Evolutionary conservation across 1,140 invertebrate genomes (phyloP), one percentile per base, ranked within the genome.

Genomic region (Acromyrmex charruanus): DNA sequence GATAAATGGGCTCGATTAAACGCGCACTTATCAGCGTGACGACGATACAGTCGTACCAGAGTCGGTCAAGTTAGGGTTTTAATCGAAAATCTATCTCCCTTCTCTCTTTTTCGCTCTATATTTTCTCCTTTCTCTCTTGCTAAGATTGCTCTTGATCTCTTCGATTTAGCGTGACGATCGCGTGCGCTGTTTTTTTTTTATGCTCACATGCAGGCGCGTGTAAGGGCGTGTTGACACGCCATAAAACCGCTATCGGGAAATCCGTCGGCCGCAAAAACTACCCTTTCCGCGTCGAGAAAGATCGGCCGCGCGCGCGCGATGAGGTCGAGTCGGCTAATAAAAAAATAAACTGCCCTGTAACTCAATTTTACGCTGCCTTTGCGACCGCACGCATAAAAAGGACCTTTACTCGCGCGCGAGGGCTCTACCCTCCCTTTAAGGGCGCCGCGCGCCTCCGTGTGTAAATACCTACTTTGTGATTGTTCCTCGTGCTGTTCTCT

Each of bases 231-330:
- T 95, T 95, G 94, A 95, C 94, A 95, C 93, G 94, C 93, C 92
- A 95, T 95, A 95, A 95, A 95, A 94, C 92, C 91, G 91, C 93
- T 94, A 95, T 95, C 94, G 94, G 93, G 90, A 95, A 95, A 95
- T 94, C 93, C 94, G 91, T 90, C 92, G 92, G 92, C 94, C 94
- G 90, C 94, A 94, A 95, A 95, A 94, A 94, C 92, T 92, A 92
- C 92, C 92, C 93, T 92, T 93, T 85, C 75, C 92, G 80, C 88
- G 58, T 90, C 88, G 87, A 89, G 88, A 90, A 84, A 84, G 80
- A 63, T 39, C 80, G 55, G 69, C 69, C 86, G 89, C 89, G 89
- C 87, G 88, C 80, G 87, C 89, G 88, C 66, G 87, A 86, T 85
- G 89, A 89, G 88, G 85, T 89, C 91, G 87, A 79, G 90, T 80